Evolutionary conservation across 2,797 vertebrate genomes (phyloP), one percentile per base, ranked within the genome.

Genomic region (Platyrinchus mystaceus): DNA sequence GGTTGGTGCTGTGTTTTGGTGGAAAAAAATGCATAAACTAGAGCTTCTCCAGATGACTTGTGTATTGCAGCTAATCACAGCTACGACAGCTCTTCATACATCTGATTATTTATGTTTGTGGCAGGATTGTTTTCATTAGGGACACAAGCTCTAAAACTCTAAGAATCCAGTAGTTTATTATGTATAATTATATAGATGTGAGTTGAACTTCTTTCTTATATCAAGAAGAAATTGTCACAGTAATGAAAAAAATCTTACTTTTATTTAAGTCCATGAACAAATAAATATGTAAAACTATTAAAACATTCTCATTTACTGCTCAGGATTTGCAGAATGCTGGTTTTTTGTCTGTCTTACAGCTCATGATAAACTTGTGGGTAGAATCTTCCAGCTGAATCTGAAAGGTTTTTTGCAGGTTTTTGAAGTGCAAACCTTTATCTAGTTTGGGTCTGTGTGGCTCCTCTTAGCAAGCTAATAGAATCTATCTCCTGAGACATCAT

Each of bases 91-190:
- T 47, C 36, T 68, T 84, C 69, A 60, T 27, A 47, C 34, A 36
- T 84, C 56, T 76, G 87, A 77, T 87, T 50, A 41, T 20, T 34
- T 76, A 1, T 87, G 50, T 87, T 82, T 90, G 46, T 28, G 55
- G 62, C 60, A 78, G 41, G 49, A 47, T 91, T 94, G 49, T 93
- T 91, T 94, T 89, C 58, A 44, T 83, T 70, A 76, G 56, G 47
- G 56, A 77, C 84, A n/a, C 46, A 86, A 94, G 36, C 36, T 36
- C 34, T 73, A 71, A 39, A 78, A 20, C 66, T 56, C 4, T 55
- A 80, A 68, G 67, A 89, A 71, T 75, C 32, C 81, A 68, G 16
- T 64, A 43, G 56, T 63, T 75, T 60, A 44, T 74, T 78, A 28
- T 5, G 12, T 86, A 8, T 30, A 41, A 10, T 46, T 66, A 32